Conservation (phyloP, 2,113 vertebrate genomes). For the Numida meleagris region DNA sequence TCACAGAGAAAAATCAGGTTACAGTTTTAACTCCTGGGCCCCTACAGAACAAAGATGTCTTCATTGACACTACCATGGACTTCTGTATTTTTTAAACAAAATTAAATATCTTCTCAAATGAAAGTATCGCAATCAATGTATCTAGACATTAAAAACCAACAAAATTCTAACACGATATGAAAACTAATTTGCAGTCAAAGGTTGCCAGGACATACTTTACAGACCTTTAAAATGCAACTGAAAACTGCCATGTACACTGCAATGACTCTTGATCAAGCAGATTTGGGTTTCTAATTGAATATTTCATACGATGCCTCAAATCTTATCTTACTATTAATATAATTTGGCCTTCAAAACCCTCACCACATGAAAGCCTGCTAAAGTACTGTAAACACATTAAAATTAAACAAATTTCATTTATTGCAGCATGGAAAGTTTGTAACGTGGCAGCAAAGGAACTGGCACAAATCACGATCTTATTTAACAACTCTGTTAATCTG, state of each 20-base stretch:
- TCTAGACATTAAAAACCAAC: not conserved
- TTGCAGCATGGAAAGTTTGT: not conserved
- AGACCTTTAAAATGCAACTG: not conserved
- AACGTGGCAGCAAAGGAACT: not conserved
- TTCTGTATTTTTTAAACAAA: not conserved
- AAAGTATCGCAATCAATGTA: not conserved
- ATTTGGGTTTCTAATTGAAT: not conserved
- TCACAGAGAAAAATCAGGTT: not conserved
- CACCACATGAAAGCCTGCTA: not conserved
- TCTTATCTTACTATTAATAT: not conserved
- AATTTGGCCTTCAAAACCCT: not conserved
- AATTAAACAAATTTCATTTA: not conserved
- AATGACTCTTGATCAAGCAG: not conserved
- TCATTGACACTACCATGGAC: not conserved
- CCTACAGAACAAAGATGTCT: not conserved
- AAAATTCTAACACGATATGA: not conserved
- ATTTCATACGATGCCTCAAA: not conserved
- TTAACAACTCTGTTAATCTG: constrained; percentile 14
- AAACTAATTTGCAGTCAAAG: not conserved
- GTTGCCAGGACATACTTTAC: not conserved
- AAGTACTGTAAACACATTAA: not conserved
- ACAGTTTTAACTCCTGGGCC: not conserved
- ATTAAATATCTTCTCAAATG: not conserved
- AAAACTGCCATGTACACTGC: not conserved
- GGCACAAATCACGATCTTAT: not conserved